Percentiles rank a stretch among this genome's conserved stretches.
Conservation (phyloP, 2,888 invertebrate species). For the Ellobium chinense region DNA sequence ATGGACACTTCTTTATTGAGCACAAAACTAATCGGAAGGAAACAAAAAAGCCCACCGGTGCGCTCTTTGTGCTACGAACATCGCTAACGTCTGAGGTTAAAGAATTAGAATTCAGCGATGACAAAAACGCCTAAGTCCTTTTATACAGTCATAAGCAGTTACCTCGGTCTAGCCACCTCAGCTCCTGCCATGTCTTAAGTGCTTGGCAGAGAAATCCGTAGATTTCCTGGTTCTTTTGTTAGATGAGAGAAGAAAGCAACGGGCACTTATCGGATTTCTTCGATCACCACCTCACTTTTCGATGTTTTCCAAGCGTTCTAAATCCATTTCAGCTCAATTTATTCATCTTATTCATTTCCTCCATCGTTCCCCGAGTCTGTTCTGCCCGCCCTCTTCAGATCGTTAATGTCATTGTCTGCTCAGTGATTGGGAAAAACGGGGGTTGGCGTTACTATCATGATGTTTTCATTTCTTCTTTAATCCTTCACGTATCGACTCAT, state of each 20-base stretch:
- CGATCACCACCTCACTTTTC: background rate
- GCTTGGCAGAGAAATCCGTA: background rate
- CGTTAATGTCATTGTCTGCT: conserved; percentile 16
- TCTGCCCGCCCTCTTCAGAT: conserved; percentile 2
- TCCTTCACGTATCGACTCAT: background rate
- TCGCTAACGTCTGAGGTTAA: background rate
- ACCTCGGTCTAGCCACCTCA: background rate
- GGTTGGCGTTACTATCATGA: background rate
- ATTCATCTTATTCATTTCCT: conserved; percentile 31
- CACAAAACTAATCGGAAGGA: background rate
- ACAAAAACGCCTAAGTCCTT: background rate
- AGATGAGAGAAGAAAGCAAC: background rate
- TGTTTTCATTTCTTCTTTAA: background rate
- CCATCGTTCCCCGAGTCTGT: background rate
- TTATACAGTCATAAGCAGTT: background rate
- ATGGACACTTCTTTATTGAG: background rate
- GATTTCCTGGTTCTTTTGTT: background rate
- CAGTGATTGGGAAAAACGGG: background rate
- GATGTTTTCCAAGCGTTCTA: background rate
- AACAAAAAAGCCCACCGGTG: background rate
- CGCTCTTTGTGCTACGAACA: background rate
- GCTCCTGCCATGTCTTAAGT: background rate
- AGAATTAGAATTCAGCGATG: background rate
- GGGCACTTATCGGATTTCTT: conserved; percentile 11
- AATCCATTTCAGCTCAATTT: conserved; percentile 19